Evolutionary conservation across 2,797 vertebrate species (phyloP), one percentile per base, ranked within the genome.

Genomic region (Chanos chanos): DNA sequence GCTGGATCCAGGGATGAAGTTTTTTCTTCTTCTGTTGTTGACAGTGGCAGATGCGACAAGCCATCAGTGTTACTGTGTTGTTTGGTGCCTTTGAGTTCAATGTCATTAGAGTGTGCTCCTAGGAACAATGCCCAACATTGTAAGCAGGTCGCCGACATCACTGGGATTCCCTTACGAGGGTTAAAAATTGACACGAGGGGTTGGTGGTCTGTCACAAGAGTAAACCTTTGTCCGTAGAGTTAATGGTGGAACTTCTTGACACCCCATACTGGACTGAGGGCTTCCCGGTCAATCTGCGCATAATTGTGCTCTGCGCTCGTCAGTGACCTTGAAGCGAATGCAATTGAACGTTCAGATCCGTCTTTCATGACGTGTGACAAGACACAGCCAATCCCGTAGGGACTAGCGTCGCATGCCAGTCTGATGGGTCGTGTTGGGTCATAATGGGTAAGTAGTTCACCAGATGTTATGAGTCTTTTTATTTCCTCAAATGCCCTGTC

Each of bases 161-260:
- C 9, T 21, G 50, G 33, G 24, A 54, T 10, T 8, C 33, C 19
- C 36, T 27, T 54, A 7, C 12, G 12, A 27, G 25, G 34, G 34
- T 25, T 25, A 3, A 27, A 56, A 13, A 59, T 58, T 0, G 18
- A 41, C 2, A 27, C 15, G 7, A 57, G 18, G 16, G 24, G 22
- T 9, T 37, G 53, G 48, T 66, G 31, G 16, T 53, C 48, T 19
- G 39, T 59, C 27, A 63, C 30, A 22, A 52, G 50, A 2, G 27
- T 56, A 19, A 54, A 59, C 7, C 58, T 36, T 9, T 48, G 52
- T 25, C 47, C 40, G 44, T 39, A 57, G 28, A 71, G 30, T 12
- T 50, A 45, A 7, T 61, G 22, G 12, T 66, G 34, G 41, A 71
- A 62, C 36, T 39, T 22, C 48, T 63, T 58, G 40, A 59, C 30